Evolutionary conservation across 1,140 invertebrate species (phyloP).

Genomic region (Eriosoma lanigerum): DNA sequence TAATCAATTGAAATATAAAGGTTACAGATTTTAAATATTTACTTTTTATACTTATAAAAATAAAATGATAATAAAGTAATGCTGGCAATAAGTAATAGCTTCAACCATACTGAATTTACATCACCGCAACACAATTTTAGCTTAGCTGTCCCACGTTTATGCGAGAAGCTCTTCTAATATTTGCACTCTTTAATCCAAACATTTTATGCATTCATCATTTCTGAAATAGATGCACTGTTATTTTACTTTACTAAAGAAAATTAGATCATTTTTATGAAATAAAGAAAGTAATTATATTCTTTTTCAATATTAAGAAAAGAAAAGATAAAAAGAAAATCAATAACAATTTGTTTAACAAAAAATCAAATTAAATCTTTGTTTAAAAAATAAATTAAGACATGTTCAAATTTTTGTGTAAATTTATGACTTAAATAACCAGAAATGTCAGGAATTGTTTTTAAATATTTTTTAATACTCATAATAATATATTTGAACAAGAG

Average conservation of each 20-base stretch:
- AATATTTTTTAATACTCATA: too few species aligned
- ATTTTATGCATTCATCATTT: conserved; percentile 21
- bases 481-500: too few species aligned
- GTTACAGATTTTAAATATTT: too few species aligned
- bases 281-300: neutral
- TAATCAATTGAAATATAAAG: neutral
- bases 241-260: neutral
- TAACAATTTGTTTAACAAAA: neutral
- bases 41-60: too few species aligned
- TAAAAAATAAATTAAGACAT: neutral
- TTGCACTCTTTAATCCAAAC: conserved; percentile 17
- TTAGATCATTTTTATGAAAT: neutral
- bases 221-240: conserved; percentile 34
- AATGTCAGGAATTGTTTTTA: too few species aligned
- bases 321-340: neutral
- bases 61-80: neutral
- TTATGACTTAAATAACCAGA: neutral
- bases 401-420: neutral
- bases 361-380: neutral
- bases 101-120: conserved; percentile 48
- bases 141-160: conserved; percentile 35
- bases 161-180: neutral
- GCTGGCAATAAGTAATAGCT: conserved; percentile 40
- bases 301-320: neutral
- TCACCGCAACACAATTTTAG: conserved; percentile 26